A percentile compares a stretch with the other conserved stretches of the same genome.
Conservation (phyloP, 64 coral and sea anemone species). For the Montipora sp. region DNA sequence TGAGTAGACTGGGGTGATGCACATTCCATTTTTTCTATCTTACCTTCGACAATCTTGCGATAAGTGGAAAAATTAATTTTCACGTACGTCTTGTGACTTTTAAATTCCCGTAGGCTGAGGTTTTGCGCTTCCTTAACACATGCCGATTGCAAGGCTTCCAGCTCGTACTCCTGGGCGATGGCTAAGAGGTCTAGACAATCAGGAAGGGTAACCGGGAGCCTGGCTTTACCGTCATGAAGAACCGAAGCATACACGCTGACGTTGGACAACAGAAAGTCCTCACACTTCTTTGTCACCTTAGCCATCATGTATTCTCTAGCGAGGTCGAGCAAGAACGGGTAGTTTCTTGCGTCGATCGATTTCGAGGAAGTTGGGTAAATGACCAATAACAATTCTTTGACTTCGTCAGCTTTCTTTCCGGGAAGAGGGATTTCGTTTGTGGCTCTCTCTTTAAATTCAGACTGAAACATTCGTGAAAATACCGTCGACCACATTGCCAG, state of each 20-base stretch:
- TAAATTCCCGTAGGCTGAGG: background rate
- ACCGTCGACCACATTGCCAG: constrained; percentile 60
- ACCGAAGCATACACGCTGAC: background rate
- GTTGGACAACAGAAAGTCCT: constrained; percentile 2
- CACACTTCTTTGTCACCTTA: constrained; percentile 50
- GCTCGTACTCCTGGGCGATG: constrained; percentile 11
- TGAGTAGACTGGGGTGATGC: background rate
- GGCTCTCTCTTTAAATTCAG: constrained; percentile 29
- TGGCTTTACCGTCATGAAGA: too few relatives aligned
- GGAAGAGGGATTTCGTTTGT: constrained; percentile 10
- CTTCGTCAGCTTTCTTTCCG: constrained; percentile 23
- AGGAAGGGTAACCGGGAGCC: too few relatives aligned
- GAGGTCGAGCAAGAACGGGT: constrained; percentile 21
- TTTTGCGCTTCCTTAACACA: background rate
- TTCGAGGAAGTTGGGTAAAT: constrained; percentile 51
- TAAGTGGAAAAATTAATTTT: constrained; percentile 37
- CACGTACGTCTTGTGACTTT: background rate
- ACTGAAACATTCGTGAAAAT: constrained; percentile 35
- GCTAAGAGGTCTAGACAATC: constrained; percentile 9
- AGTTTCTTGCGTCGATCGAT: constrained; percentile 29
- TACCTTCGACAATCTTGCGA: constrained; percentile 37
- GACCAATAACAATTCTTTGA: constrained; percentile 19
- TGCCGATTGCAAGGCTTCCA: background rate
- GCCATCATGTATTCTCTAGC: constrained; percentile 43
- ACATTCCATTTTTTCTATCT: background rate